Evolutionary conservation across 2,113 vertebrate genomes (phyloP).

Genomic region (Camarhynchus parvulus): DNA sequence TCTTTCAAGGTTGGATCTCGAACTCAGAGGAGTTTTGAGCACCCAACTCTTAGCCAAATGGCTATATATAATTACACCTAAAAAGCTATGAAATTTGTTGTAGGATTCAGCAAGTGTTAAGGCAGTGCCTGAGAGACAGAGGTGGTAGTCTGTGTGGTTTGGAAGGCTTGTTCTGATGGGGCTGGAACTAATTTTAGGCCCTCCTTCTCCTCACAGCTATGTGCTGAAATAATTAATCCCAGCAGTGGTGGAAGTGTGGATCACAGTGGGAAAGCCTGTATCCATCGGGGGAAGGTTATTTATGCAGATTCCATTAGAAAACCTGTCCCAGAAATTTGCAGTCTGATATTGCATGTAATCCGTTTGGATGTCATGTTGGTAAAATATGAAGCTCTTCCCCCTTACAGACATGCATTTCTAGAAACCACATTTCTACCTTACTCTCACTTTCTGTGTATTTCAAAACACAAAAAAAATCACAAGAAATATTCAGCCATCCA

Average conservation of each 20-base stretch:
- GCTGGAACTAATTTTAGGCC: neutral
- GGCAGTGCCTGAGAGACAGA: neutral
- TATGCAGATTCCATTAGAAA: neutral
- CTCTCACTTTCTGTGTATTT: neutral
- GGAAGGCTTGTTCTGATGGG: neutral
- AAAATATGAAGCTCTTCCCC: neutral
- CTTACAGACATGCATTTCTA: neutral
- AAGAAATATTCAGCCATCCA: neutral
- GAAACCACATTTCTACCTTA: neutral
- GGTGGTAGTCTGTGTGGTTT: neutral
- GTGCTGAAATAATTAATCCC: neutral
- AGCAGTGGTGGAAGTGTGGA: neutral
- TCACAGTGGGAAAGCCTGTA: neutral
- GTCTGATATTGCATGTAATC: neutral
- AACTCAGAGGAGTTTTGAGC: neutral
- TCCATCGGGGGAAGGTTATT: neutral
- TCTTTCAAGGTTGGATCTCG: neutral
- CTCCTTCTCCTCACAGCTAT: neutral
- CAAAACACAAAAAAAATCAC: neutral
- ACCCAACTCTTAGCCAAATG: neutral
- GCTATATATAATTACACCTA: neutral
- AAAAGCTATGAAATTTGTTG: neutral
- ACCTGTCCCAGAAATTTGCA: neutral
- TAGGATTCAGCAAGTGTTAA: neutral
- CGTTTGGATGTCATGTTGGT: neutral